phyloP scores from a whole-genome alignment of 2,797 vertebrate genomes.

The Cichlasoma orientale region DNA sequence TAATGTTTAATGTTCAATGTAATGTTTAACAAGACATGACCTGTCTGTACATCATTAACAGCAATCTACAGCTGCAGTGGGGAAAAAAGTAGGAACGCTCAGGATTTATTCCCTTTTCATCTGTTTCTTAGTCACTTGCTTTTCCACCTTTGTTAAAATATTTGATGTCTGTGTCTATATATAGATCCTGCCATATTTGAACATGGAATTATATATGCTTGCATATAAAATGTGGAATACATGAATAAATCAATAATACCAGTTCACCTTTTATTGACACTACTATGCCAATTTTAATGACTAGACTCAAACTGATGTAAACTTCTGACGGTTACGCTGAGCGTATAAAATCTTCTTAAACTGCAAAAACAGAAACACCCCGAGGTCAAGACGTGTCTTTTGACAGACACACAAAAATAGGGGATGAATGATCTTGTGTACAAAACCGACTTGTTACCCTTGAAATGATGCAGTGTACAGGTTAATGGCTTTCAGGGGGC shows the following conservation, averaged over 20 bases:
- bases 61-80: background rate
- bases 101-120: background rate
- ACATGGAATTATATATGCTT: background rate
- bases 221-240: background rate
- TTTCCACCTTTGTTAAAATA: background rate
- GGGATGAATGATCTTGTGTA: background rate
- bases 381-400: background rate
- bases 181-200: background rate
- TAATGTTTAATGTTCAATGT: conserved; percentile 64
- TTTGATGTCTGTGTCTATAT: background rate
- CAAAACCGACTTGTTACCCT: background rate
- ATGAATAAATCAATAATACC: too few relatives aligned
- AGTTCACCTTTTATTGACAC: background rate
- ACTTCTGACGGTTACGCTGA: background rate
- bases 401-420: background rate
- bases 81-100: background rate
- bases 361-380: background rate
- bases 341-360: background rate
- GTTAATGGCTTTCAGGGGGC: conserved; percentile 24
- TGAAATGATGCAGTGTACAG: background rate
- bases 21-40: conserved; percentile 53
- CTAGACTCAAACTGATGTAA: background rate
- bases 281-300: background rate
- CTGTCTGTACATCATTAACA: conserved; percentile 41
- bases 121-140: background rate